Evolutionary conservation across 1,140 invertebrate genomes (phyloP), one percentile per base, ranked within the genome.

Genomic region (Trichonephila inaurata): DNA sequence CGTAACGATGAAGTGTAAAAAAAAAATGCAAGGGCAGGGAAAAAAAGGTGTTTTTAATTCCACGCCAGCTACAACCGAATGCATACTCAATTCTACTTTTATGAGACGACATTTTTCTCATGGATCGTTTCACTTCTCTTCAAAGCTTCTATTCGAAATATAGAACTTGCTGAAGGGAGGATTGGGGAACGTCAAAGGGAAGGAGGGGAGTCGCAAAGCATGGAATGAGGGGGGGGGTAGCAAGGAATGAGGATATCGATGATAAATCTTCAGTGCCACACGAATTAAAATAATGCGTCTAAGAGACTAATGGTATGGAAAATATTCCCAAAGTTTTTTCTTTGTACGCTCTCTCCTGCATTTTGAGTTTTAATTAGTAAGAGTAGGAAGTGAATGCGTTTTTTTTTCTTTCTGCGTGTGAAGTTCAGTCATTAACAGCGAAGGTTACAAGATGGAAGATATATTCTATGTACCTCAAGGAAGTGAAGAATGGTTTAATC

Each of bases 221-320:
- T 33, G 28, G 60, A 40, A 88, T 21, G 86, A 64, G 16, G 24
- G 16, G 33, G 86, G 28, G 61, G 16, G 28, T 40, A 40, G 51
- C 51, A 51, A 51, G 51, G 51, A 51, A 51, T 51, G 61, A 62
- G 14, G 86, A 64, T 62, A 64, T 88, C 51, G 91, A 92, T 92
- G 91, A 92, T 92, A 87, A 92, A 92, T 92, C 91, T 92, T 87
- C 66, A n/a, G 81, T 6, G 69, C 33, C 60, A 40, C 64, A 77
- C 40, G 91, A 92, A 92, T 87, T 87, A 92, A 92, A 92, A 92
- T 92, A 92, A 92, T 92, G 91, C 83, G 60, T 40, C 82, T 60
- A 2, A n/a, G 64, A 72, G 66, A 66, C 91, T 92, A 92, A 92
- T 92, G 91, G 91, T 18, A 87, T 24, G 91, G 91, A 92, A 92